phyloP scores from a whole-genome alignment of 2,113 vertebrate genomes.

The Ammospiza caudacuta region DNA sequence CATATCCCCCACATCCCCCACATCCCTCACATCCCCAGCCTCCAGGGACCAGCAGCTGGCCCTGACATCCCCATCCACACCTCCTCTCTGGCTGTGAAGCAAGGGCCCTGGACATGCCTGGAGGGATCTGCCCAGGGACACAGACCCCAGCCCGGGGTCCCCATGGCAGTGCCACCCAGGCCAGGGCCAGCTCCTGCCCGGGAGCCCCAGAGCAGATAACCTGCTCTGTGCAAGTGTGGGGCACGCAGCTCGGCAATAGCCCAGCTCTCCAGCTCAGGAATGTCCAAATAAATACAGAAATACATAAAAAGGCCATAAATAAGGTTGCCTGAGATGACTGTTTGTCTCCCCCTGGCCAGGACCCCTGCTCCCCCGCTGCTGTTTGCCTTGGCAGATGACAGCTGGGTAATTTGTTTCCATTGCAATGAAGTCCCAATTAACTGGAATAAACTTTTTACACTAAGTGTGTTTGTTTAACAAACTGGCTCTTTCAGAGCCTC shows the following conservation, averaged over 20 bases:
- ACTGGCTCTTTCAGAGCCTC: constrained; percentile 78
- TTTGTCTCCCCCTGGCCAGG: constrained; percentile 51
- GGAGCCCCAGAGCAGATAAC: neutral
- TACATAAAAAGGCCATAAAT: constrained; percentile 68
- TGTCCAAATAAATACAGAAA: constrained; percentile 69
- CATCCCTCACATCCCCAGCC: rapidly evolving
- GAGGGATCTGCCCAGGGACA: neutral
- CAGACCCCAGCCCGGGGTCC: too few relatives aligned
- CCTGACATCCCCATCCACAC: neutral
- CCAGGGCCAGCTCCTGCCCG: neutral
- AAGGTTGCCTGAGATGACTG: constrained; percentile 64
- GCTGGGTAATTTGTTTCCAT: constrained; percentile 77
- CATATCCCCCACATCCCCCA: rapidly evolving
- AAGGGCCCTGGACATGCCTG: rapidly evolving
- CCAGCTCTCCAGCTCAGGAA: constrained; percentile 57
- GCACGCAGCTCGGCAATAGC: neutral
- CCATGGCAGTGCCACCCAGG: rapidly evolving
- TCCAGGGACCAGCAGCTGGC: neutral
- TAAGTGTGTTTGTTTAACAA: constrained; percentile 80
- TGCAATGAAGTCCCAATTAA: constrained; percentile 79
- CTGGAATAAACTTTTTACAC: constrained; percentile 81
- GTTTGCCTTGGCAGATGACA: constrained; percentile 74
- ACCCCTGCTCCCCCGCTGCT: constrained; percentile 47
- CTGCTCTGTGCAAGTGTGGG: neutral
- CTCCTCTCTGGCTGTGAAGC: neutral